Evolutionary conservation across 1,140 invertebrate species (phyloP).

Genomic region (Nomia melanderi): DNA sequence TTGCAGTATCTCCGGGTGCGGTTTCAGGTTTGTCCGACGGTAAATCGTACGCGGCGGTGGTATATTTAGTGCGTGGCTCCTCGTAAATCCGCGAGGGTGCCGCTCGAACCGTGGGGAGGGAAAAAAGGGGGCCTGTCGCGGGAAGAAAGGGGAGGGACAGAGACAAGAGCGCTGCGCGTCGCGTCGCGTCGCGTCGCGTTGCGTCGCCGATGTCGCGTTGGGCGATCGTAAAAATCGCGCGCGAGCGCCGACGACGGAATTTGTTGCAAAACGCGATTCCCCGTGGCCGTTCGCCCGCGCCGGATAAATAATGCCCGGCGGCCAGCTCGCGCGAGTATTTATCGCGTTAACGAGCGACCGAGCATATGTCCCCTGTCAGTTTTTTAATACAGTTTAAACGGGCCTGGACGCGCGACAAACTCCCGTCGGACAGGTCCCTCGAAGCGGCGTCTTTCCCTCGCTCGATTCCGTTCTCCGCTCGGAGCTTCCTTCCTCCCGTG

Average conservation of each 20-base stretch:
- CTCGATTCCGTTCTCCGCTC: neutral
- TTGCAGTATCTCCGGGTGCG: conserved; percentile 55
- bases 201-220: neutral
- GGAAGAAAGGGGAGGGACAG: neutral
- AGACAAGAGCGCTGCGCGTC: no score
- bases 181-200: no score
- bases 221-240: conserved; percentile 32
- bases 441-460: conserved; percentile 1
- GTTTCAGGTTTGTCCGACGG: conserved; percentile 56
- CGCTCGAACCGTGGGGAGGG: neutral
- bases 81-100: conserved; percentile 53
- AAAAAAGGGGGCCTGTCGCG: neutral
- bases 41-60: conserved; percentile 44
- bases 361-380: conserved; percentile 43
- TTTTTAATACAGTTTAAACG: conserved; percentile 57
- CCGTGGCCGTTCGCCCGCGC: neutral
- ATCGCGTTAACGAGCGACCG: conserved; percentile 38
- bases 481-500: no score
- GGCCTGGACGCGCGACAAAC: conserved; percentile 34
- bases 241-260: neutral
- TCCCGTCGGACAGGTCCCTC: neutral
- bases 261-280: conserved; percentile 25
- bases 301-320: conserved; percentile 32
- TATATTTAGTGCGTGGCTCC: conserved; percentile 49
- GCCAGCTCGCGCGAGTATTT: conserved; percentile 29